A percentile compares a stretch with the other conserved stretches of the same genome.
phyloP scores from a whole-genome alignment of 2,113 vertebrate genomes.

The Nycticorax nycticorax region DNA sequence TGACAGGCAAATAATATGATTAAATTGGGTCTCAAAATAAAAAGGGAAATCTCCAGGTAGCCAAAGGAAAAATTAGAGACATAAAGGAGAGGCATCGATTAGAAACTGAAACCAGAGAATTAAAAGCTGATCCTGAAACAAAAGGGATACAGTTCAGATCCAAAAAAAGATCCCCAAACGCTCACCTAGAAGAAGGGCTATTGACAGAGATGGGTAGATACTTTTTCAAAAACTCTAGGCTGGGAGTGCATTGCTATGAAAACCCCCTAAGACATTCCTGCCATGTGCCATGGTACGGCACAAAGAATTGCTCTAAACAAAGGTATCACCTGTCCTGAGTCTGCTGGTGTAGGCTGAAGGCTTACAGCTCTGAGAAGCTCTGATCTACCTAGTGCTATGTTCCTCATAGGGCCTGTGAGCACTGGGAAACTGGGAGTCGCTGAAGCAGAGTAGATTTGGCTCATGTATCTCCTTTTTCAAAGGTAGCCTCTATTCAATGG shows the following conservation, averaged over 20 bases:
- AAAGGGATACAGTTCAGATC: not conserved
- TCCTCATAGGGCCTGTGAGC: not conserved
- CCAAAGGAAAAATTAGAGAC: not conserved
- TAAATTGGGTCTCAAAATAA: not conserved
- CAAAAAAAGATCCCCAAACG: not conserved
- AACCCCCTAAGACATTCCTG: not conserved
- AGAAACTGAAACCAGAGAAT: not conserved
- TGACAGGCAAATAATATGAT: not conserved
- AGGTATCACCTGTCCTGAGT: not conserved
- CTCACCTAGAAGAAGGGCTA: not conserved
- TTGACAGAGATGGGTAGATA: not conserved
- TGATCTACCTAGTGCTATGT: not conserved
- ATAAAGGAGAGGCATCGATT: not conserved
- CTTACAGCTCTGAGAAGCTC: not conserved
- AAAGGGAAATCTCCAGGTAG: not conserved
- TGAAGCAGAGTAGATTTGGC: not conserved
- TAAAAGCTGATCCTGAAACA: not conserved
- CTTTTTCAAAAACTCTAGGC: not conserved
- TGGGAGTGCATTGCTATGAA: not conserved
- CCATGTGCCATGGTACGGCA: accelerated
- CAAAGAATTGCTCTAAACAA: not conserved
- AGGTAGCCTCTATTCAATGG: not conserved
- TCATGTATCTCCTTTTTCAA: not conserved
- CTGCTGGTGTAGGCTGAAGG: not conserved
- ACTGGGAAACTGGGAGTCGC: not conserved